Evolutionary conservation across 2,113 vertebrate genomes (phyloP).

Genomic region (Meriones unguiculatus): DNA sequence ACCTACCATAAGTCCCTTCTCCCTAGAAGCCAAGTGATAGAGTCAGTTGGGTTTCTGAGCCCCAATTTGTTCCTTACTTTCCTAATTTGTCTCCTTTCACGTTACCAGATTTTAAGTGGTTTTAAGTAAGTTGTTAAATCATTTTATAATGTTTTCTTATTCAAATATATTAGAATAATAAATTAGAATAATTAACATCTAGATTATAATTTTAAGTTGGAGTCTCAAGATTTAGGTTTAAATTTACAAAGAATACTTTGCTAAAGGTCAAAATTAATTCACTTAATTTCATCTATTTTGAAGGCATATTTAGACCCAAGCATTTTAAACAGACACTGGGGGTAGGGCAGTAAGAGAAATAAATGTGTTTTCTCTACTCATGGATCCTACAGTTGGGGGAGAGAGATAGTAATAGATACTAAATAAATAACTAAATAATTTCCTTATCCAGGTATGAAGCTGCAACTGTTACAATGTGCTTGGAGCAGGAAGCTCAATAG

Average conservation of each 20-base stretch:
- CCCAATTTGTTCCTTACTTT: background rate
- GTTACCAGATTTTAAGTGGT: background rate
- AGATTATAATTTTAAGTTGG: background rate
- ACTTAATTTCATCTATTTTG: background rate
- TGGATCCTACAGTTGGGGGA: background rate
- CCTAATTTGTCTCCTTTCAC: constrained; percentile 5
- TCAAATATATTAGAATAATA: constrained; percentile 9
- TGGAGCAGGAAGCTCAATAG: too few species aligned
- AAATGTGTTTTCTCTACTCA: background rate
- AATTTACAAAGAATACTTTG: constrained; percentile 20
- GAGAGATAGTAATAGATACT: background rate
- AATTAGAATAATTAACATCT: background rate
- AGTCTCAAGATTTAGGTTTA: constrained; percentile 10
- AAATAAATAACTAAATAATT: background rate
- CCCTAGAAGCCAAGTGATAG: background rate
- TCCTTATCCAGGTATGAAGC: constrained; percentile 3
- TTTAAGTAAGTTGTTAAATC: background rate
- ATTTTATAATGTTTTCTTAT: constrained; percentile 13
- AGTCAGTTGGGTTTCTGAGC: background rate
- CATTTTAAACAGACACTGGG: background rate
- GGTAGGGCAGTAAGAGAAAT: background rate
- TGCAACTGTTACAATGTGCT: background rate
- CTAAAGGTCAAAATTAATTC: background rate
- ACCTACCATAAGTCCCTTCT: background rate
- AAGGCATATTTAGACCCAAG: background rate